Conservation (phyloP, 2,797 vertebrate species). For the Tauraco hartlaubi region DNA sequence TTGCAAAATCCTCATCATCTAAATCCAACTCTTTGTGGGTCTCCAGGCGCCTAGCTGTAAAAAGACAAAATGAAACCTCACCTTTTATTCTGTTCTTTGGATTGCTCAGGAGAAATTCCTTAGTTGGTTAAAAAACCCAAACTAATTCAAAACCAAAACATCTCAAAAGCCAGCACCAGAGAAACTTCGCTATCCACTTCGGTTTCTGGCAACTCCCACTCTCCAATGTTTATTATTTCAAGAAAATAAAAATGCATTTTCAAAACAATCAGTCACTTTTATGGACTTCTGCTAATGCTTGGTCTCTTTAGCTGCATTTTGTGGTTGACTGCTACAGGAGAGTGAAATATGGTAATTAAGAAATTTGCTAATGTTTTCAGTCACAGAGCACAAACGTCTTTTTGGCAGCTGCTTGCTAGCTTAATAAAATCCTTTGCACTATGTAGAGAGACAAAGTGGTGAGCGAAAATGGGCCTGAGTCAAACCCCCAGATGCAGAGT, state of each 20-base stretch:
- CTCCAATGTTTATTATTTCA: neutral
- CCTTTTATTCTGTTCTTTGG: neutral
- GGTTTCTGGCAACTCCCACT: neutral
- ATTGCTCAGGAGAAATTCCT: neutral
- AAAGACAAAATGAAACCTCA: neutral
- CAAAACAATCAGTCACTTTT: neutral
- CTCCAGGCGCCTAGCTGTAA: constrained; percentile 86
- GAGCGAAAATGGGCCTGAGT: neutral
- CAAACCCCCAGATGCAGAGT: neutral
- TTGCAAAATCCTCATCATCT: constrained; percentile 84
- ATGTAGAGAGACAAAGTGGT: neutral
- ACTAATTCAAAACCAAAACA: neutral
- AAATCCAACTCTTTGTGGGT: constrained; percentile 82
- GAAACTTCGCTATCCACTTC: neutral
- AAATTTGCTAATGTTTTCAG: neutral
- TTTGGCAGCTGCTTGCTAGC: neutral
- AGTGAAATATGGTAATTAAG: neutral
- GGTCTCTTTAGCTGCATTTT: neutral
- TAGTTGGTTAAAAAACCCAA: neutral
- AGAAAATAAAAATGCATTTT: neutral
- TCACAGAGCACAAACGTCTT: neutral
- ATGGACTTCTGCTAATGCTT: neutral
- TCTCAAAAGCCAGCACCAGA: neutral
- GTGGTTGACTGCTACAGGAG: neutral
- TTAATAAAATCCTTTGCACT: neutral